These are phyloP conservation scores for Hyperoplus immaculatus DNA, from an alignment of 2,797 vertebrate species.

Conservation along the genomic window DNA sequence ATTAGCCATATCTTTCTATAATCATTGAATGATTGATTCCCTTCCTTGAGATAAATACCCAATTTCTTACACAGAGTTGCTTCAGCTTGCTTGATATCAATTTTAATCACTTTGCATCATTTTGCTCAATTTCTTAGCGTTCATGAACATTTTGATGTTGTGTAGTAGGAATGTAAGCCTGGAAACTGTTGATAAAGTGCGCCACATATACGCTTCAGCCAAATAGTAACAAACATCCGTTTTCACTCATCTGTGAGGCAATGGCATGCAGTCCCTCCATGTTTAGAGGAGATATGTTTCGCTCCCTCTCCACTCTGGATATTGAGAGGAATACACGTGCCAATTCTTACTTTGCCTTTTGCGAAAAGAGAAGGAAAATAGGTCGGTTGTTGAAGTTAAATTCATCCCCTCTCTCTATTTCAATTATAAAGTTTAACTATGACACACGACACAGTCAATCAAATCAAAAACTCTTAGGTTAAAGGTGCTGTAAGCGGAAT, in stretches of 20 bases:
- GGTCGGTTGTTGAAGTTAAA: background rate
- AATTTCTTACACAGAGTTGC: background rate
- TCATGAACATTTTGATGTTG: background rate
- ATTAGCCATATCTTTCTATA: background rate
- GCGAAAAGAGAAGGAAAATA: background rate
- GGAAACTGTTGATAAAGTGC: no score
- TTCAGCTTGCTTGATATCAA: background rate
- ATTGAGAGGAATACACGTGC: background rate
- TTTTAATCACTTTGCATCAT: background rate
- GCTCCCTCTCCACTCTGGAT: conserved; percentile 13
- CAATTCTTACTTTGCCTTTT: background rate
- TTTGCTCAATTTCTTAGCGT: background rate
- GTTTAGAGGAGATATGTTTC: background rate
- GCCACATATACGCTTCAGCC: background rate
- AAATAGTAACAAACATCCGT: conserved; percentile 18
- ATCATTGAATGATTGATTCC: no score
- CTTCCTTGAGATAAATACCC: no score
- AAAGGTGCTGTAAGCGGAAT: no score
- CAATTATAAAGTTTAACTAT: background rate
- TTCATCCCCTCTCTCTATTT: background rate
- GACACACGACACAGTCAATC: background rate
- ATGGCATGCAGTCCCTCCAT: background rate
- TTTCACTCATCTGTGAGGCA: conserved; percentile 29
- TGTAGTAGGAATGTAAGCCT: background rate
- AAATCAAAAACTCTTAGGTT: background rate